phyloP scores from a whole-genome alignment of 2,888 invertebrate species.

The Aleiodes leptofemur region DNA sequence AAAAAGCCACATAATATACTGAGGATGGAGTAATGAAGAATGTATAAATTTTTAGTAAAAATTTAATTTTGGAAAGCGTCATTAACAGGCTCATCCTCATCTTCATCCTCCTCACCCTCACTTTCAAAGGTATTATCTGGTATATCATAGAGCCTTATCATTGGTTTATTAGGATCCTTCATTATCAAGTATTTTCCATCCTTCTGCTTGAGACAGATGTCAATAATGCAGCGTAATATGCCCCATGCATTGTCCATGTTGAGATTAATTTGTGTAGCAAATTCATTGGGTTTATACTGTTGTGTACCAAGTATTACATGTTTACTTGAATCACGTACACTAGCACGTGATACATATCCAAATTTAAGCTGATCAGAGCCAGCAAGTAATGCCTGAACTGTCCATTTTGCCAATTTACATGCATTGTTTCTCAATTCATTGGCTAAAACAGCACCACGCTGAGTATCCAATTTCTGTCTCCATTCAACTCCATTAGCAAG shows the following conservation, averaged over 20 bases:
- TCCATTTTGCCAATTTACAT: constrained; percentile 99
- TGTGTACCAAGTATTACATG: constrained; percentile 98
- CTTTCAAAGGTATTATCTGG: constrained; percentile 99
- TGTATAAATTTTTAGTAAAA: not conserved
- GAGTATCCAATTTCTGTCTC: constrained; percentile 98
- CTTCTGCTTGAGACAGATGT: constrained; percentile 97
- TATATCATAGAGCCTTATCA: constrained; percentile 97
- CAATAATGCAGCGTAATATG: constrained; percentile 96
- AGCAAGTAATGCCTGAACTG: constrained; percentile 94
- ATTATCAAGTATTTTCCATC: constrained; percentile 98
- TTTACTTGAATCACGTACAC: constrained; percentile 94
- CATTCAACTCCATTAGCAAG: constrained; percentile 97
- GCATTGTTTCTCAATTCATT: constrained; percentile 99
- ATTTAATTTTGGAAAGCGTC: constrained; percentile 72
- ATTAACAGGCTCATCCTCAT: constrained; percentile 80
- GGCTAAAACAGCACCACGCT: constrained; percentile 98
- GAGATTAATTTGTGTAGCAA: constrained; percentile 98
- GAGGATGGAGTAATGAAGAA: not conserved
- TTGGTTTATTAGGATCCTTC: constrained; percentile 99
- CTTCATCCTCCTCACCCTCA: constrained; percentile 93
- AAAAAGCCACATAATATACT: constrained; percentile 4
- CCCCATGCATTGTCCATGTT: constrained; percentile 99
- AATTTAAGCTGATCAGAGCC: constrained; percentile 99
- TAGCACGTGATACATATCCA: constrained; percentile 98
- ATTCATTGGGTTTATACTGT: constrained; percentile 98